A percentile compares a stretch with the other conserved stretches of the same genome.
Evolutionary conservation across 2,797 vertebrate species (phyloP).

Genomic region (Allobates femoralis): DNA sequence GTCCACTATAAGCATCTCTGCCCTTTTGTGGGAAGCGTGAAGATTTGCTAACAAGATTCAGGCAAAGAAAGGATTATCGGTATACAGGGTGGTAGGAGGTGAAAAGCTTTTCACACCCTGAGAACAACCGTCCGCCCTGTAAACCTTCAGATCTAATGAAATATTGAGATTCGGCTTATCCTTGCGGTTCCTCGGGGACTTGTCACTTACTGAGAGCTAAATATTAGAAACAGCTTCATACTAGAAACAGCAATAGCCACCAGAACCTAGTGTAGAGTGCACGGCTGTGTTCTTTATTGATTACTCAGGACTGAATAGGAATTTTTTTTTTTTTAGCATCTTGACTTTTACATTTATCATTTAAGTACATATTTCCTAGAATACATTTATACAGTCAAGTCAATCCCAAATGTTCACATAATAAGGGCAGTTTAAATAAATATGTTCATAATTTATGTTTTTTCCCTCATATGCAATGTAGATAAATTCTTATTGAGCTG

Average conservation of each 20-base stretch:
- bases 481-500: not conserved
- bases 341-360: not conserved
- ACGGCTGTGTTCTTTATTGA: not conserved
- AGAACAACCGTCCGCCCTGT: slow-evolving; percentile 35
- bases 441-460: not conserved
- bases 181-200: slow-evolving; percentile 14
- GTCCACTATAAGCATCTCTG: not conserved
- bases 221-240: slow-evolving; percentile 34
- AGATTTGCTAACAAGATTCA: not conserved
- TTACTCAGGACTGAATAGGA: not conserved
- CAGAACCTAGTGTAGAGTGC: not conserved
- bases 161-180: slow-evolving; percentile 47
- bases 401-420: not conserved
- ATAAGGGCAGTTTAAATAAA: not conserved
- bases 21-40: not conserved
- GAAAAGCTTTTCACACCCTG: slow-evolving; percentile 46
- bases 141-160: slow-evolving; percentile 49
- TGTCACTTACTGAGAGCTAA: slow-evolving; percentile 11
- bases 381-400: not conserved
- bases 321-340: not conserved
- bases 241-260: slow-evolving; percentile 18
- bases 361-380: not conserved
- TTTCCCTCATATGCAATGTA: not conserved
- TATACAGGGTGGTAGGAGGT: slow-evolving; percentile 15
- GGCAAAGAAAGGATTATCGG: slow-evolving; percentile 39